Evolutionary conservation across 2,888 invertebrate genomes (phyloP).

Genomic region (Lithophane ornitopus): DNA sequence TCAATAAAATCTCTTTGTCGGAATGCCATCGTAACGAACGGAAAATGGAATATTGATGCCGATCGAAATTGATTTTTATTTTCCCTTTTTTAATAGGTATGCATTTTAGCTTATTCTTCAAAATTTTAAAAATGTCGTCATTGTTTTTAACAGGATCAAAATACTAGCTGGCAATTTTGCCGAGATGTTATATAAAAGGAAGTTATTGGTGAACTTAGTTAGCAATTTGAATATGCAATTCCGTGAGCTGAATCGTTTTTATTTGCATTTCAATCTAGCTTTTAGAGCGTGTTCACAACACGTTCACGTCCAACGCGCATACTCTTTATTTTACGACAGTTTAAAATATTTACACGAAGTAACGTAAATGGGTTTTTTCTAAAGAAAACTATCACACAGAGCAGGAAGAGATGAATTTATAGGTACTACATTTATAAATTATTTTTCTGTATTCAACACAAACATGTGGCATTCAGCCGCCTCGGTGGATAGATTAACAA

Average conservation of each 20-base stretch:
- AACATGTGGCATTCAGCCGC: slow-evolving; percentile 27
- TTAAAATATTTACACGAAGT: slow-evolving; percentile 46
- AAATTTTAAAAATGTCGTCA: slow-evolving; percentile 53
- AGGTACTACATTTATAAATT: slow-evolving; percentile 1
- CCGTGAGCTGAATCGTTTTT: slow-evolving; percentile 55
- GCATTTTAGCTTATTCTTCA: slow-evolving; percentile 68
- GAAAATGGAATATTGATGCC: slow-evolving; percentile 86
- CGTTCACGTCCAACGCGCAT: slow-evolving; percentile 42
- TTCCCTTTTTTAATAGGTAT: slow-evolving; percentile 73
- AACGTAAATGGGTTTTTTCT: slow-evolving; percentile 17
- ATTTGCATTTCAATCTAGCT: slow-evolving; percentile 65
- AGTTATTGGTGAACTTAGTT: slow-evolving; percentile 56
- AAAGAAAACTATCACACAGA: neutral
- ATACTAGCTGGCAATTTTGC: slow-evolving; percentile 37
- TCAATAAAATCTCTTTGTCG: slow-evolving; percentile 87
- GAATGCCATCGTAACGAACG: slow-evolving; percentile 81
- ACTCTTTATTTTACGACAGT: slow-evolving; percentile 51
- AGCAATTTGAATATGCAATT: slow-evolving; percentile 66
- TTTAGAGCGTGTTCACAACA: slow-evolving; percentile 55
- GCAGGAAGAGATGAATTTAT: neutral
- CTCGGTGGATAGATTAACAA: slow-evolving; percentile 56
- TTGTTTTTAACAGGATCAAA: slow-evolving; percentile 38
- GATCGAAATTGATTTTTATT: slow-evolving; percentile 82
- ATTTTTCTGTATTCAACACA: slow-evolving; percentile 10
- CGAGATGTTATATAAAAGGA: slow-evolving; percentile 33